These are phyloP conservation scores for Liopterus haemorrhoidalis DNA, from an alignment of 2,888 invertebrate species.

Conservation along the genomic window DNA sequence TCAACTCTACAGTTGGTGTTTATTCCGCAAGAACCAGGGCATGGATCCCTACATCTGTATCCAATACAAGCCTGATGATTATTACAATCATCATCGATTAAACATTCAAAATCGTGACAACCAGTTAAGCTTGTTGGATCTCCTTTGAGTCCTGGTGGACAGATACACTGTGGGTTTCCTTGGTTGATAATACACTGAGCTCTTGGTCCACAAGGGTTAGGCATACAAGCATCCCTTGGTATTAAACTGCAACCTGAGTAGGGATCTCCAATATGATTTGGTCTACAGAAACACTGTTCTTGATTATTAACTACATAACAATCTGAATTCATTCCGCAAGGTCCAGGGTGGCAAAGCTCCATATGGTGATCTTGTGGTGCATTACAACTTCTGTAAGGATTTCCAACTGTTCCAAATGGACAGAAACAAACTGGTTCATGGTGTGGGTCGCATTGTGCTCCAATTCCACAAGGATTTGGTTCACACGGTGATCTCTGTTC, in stretches of 20 bases:
- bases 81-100: constrained; percentile 72
- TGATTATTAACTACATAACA: constrained; percentile 76
- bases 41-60: constrained; percentile 74
- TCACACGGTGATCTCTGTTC: constrained; percentile 75
- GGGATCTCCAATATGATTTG: constrained; percentile 72
- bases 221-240: constrained; percentile 64
- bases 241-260: constrained; percentile 68
- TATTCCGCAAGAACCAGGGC: constrained; percentile 73
- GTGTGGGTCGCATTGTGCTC: constrained; percentile 74
- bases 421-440: constrained; percentile 78
- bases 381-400: constrained; percentile 72
- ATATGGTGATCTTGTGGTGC: constrained; percentile 55
- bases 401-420: constrained; percentile 73
- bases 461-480: constrained; percentile 72
- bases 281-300: constrained; percentile 77
- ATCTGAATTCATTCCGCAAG: constrained; percentile 76
- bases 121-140: constrained; percentile 67
- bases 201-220: constrained; percentile 76
- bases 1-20: constrained; percentile 69
- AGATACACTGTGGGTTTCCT: constrained; percentile 66
- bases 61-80: constrained; percentile 69
- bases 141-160: constrained; percentile 68
- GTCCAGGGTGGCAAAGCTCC: constrained; percentile 68
- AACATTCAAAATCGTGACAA: constrained; percentile 75
- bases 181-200: constrained; percentile 65